A percentile compares a stretch with the other conserved stretches of the same genome.
Conservation (phyloP, 2,113 vertebrate genomes). For the Xyrauchen texanus region DNA sequence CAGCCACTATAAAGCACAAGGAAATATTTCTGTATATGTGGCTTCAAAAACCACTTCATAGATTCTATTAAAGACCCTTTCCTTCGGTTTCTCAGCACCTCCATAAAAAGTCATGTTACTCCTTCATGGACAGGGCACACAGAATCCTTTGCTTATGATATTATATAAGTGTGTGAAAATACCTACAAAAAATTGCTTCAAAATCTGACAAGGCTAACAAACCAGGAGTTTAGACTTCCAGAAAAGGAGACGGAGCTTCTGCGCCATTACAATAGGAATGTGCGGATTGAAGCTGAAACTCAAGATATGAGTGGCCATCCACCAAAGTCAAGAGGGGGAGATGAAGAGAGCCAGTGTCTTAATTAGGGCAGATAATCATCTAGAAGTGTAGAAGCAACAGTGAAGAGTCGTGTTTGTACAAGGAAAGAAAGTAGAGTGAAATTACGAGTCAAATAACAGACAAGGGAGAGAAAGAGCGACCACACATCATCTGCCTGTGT, state of each 20-base stretch:
- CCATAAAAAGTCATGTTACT: slow-evolving; percentile 42
- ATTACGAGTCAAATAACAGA: too few relatives aligned
- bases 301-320: slow-evolving; percentile 18
- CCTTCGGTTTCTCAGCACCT: not conserved
- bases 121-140: slow-evolving; percentile 2
- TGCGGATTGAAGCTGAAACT: slow-evolving; percentile 45
- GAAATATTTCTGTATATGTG: too few relatives aligned
- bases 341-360: not conserved
- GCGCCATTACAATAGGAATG: slow-evolving; percentile 38
- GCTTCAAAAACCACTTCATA: not conserved
- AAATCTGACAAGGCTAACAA: slow-evolving; percentile 30
- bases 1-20: too few relatives aligned
- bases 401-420: not conserved
- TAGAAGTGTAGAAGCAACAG: not conserved
- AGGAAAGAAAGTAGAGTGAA: too few relatives aligned
- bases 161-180: slow-evolving; percentile 31
- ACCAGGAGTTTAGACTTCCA: slow-evolving; percentile 43
- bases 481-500: too few relatives aligned
- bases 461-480: too few relatives aligned
- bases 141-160: slow-evolving; percentile 38
- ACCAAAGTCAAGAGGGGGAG: slow-evolving; percentile 18
- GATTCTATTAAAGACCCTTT: slow-evolving; percentile 15
- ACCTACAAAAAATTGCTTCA: slow-evolving; percentile 25
- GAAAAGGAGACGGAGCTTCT: slow-evolving; percentile 49
- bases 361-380: slow-evolving; percentile 26